Base-by-base conservation (phyloP, 1,140 invertebrate species). In the Anastrepha ludens region DNA sequence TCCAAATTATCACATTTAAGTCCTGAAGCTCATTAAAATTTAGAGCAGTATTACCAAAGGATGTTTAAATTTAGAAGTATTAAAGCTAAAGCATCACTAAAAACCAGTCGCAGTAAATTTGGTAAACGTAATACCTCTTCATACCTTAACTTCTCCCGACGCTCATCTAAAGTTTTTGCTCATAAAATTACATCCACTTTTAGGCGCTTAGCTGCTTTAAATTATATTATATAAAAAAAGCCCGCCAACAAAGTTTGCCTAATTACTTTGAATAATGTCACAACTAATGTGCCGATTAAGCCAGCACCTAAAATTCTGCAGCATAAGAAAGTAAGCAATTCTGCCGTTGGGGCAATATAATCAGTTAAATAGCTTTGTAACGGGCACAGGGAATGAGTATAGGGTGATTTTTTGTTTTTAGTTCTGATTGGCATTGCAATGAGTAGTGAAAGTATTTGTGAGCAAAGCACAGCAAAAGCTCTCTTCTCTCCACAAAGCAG, bases 271-370 rank as follows among this genome's bases (percentile, higher is more conserved):
- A 74, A 74, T 47, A 47, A 17, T 41, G 67, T 81, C 20, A 47
- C 47, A 50, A 81, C 47, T 81, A 81, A 81, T 81, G 47, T 29
- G 74, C 17, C 20, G 47, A 50, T 81, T 81, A 81, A 81, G 47
- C 47, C 44, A 8, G 47, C 74, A 47, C 74, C 17, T 17, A 81
- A 81, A 81, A 58, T 15, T 55, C 20, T 81, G 74, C 74, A 20
- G 41, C 74, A 11, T 13, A 55, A 55, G 44, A 20, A 50, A 55
- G 11, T 1, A 50, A 74, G 41, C n/a, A 47, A 50, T n/a, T 47
- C 47, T 7, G 70, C 70, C 44, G 3, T 17, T 5, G 44, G 41
- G 17, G 29, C 2, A 39, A 47, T 44, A 41, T 5, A 74, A 74
- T 41, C 17, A 17, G 44, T n/a, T 3, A 7, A 74, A 11, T 15